Evolutionary conservation across 2,888 invertebrate species (phyloP), one percentile per base, ranked within the genome.

Genomic region (Cataglyphis livida): DNA sequence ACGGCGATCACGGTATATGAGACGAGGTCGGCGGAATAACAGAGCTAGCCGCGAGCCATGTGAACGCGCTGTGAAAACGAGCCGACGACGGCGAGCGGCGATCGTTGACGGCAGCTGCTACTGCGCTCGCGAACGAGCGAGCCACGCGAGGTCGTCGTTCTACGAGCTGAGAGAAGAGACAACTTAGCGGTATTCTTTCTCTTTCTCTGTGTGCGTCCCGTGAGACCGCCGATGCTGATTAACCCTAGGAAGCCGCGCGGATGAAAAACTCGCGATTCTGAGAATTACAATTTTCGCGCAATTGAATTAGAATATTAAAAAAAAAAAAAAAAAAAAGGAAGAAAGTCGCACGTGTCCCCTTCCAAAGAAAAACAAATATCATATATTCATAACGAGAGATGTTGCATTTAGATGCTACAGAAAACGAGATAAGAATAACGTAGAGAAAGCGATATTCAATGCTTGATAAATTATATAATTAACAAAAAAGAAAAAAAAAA

Each of bases 101-200:
- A 32, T 2, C 32, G 32, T 4, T 5, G 32, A 32, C 6, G 4
- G 35, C 35, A 6, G 35, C 5, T 35, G 90, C 84, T 62, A 76
- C 84, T 76, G 51, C 82, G 79, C 64, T 83, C 83, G 88, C 64
- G 25, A 25, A 18, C 65, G 51, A 75, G 38, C 73, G 32, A 35
- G 57, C 35, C 35, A 73, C 81, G 79, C 86, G 90, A 88, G 89
- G 89, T 89, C 90, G 89, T 90, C 86, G 89, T 89, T 89, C 89
- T 89, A 82, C 79, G 61, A 84, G 51, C 75, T 15, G 38, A 59
- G 70, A 68, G 71, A 18, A 59, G 61, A 66, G 70, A 85, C 66
- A 85, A 84, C 84, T 89, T 89, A 88, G 90, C 90, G 89, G 90
- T 89, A 87, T 87, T 89, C 82, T 48, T 78, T 41, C 84, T 64